Conservation (phyloP, 2,888 invertebrate species). For the Mactromeris polynyma region DNA sequence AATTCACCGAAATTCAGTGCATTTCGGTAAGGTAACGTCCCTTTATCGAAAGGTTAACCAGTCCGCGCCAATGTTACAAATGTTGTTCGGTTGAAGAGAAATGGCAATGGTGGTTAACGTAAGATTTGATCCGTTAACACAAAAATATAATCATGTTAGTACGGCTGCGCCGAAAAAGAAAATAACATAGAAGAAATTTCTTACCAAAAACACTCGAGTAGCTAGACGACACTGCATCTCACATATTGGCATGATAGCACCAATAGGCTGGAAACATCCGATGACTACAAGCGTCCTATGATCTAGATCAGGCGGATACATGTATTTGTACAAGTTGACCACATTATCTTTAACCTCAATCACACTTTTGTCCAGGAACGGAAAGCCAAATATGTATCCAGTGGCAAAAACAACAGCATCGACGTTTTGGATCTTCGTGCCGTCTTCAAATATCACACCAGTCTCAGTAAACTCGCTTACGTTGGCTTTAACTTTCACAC, state of each 20-base stretch:
- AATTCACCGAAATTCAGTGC: no score
- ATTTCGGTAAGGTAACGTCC: no score
- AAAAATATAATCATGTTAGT: no score
- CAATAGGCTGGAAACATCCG: constrained; percentile 87
- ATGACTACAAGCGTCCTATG: constrained; percentile 87
- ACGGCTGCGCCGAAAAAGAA: no score
- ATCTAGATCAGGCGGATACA: constrained; percentile 86
- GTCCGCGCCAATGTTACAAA: no score
- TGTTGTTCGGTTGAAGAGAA: no score
- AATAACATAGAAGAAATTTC: neutral
- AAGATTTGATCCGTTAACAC: no score
- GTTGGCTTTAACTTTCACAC: constrained; percentile 84
- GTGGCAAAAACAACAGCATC: constrained; percentile 86
- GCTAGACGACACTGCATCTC: constrained; percentile 88
- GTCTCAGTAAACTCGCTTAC: constrained; percentile 80
- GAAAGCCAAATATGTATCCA: constrained; percentile 87
- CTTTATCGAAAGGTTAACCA: no score
- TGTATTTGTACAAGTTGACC: constrained; percentile 87
- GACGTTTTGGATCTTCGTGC: constrained; percentile 80
- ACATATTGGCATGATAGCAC: constrained; percentile 88
- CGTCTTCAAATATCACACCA: constrained; percentile 83
- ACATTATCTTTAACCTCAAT: constrained; percentile 79
- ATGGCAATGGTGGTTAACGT: no score
- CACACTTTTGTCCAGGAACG: constrained; percentile 85
- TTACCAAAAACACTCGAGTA: constrained; percentile 84